phyloP scores from a whole-genome alignment of 2,797 vertebrate genomes.

The Cephalopachus bancanus region DNA sequence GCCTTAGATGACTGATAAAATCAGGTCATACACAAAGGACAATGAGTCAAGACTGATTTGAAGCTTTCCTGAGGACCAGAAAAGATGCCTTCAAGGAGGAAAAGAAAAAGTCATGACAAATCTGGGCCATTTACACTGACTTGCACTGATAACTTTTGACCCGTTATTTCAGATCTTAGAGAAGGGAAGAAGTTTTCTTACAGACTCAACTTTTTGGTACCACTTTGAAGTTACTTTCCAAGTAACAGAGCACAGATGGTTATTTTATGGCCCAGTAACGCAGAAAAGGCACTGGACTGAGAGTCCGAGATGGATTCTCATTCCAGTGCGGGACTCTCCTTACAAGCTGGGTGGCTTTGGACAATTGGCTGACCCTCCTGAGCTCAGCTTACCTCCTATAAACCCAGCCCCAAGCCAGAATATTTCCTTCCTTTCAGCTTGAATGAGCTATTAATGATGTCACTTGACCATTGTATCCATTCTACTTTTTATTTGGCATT shows the following conservation, averaged over 20 bases:
- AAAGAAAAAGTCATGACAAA: not conserved
- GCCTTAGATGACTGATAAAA: not conserved
- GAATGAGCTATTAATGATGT: not conserved
- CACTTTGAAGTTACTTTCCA: not conserved
- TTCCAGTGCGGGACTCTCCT: not conserved
- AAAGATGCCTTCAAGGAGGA: not conserved
- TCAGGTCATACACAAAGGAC: not conserved
- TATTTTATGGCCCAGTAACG: not conserved
- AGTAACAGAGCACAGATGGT: not conserved
- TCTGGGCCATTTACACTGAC: not conserved
- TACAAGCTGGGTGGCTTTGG: not conserved
- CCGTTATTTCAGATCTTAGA: not conserved
- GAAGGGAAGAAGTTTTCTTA: not conserved
- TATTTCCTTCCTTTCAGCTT: not conserved
- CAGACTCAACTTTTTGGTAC: not conserved
- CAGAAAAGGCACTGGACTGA: not conserved
- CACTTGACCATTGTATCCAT: slow-evolving; percentile 28
- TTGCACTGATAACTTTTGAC: not conserved
- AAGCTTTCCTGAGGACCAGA: not conserved
- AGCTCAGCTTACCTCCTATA: not conserved
- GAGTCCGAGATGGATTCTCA: not conserved
- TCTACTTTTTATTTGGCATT: slow-evolving; percentile 89
- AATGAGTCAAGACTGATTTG: not conserved
- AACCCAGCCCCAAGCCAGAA: not conserved
- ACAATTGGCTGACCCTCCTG: not conserved